Evolutionary conservation across 1,140 invertebrate genomes (phyloP).

Genomic region (Drosophila santomea): DNA sequence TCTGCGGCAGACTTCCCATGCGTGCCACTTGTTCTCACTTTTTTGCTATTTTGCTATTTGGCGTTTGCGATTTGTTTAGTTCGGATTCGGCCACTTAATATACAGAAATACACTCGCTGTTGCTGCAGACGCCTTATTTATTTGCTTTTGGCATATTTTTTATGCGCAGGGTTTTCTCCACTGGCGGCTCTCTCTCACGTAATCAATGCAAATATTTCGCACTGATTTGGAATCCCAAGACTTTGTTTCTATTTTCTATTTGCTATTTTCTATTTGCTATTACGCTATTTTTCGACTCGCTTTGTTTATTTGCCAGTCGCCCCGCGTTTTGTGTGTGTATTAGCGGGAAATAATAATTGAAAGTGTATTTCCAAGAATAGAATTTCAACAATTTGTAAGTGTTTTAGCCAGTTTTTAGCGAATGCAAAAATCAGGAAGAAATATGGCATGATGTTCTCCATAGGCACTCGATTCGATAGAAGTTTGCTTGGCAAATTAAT

Average conservation of each 20-base stretch:
- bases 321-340: slow-evolving; percentile 19
- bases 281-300: slow-evolving; percentile 2
- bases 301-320: slow-evolving; percentile 33
- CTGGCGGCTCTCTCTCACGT: slow-evolving; percentile 40
- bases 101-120: slow-evolving; percentile 41
- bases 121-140: slow-evolving; percentile 45
- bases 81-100: slow-evolving; percentile 62
- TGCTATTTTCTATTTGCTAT: not conserved
- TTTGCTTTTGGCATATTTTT: slow-evolving; percentile 45
- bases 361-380: slow-evolving; percentile 61
- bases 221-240: slow-evolving; percentile 56
- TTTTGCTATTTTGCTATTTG: slow-evolving; percentile 12
- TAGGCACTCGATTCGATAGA: slow-evolving; percentile 33
- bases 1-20: slow-evolving; percentile 70
- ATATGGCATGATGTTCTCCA: slow-evolving; percentile 25
- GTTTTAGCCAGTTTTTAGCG: slow-evolving; percentile 50
- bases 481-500: slow-evolving; percentile 43
- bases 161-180: slow-evolving; percentile 26
- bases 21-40: slow-evolving; percentile 72
- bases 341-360: slow-evolving; percentile 63
- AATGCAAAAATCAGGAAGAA: slow-evolving; percentile 40
- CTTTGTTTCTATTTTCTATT: slow-evolving; percentile 35
- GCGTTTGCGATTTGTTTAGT: slow-evolving; percentile 37
- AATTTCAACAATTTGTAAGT: slow-evolving; percentile 52
- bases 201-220: slow-evolving; percentile 72